Evolutionary conservation across 2,797 vertebrate genomes (phyloP).

Genomic region (Gambelia wislizenii): DNA sequence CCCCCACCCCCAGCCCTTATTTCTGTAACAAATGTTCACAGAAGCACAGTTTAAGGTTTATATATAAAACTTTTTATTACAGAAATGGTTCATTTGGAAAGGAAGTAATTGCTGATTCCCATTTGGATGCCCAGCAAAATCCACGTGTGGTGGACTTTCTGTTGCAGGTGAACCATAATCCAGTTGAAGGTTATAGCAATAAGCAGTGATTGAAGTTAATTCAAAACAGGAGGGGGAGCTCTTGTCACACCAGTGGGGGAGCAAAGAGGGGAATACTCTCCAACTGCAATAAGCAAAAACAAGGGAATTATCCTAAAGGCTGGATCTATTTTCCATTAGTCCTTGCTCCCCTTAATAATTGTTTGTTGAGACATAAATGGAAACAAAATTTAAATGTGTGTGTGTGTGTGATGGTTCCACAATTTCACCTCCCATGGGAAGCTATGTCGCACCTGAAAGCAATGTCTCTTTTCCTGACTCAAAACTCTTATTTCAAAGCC

Average conservation of each 20-base stretch:
- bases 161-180: neutral
- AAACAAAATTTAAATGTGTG: neutral
- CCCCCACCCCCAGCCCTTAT: neutral
- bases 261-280: conserved; percentile 24
- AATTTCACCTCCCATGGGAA: neutral
- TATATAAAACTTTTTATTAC: neutral
- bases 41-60: neutral
- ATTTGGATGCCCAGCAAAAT: conserved; percentile 10
- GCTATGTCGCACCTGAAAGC: neutral
- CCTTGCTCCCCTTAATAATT: neutral
- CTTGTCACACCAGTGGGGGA: conserved; percentile 6
- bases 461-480: neutral
- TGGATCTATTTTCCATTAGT: conserved; percentile 3
- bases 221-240: conserved; percentile 24
- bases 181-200: conserved; percentile 5
- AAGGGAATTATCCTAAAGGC: neutral
- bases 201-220: conserved; percentile 18
- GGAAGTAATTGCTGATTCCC: neutral
- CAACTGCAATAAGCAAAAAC: conserved; percentile 28
- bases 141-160: neutral
- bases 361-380: neutral
- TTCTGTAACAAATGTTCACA: neutral
- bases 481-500: neutral
- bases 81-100: neutral
- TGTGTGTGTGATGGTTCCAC: neutral